phyloP scores from a whole-genome alignment of 2,113 vertebrate species.

The Vimba vimba region DNA sequence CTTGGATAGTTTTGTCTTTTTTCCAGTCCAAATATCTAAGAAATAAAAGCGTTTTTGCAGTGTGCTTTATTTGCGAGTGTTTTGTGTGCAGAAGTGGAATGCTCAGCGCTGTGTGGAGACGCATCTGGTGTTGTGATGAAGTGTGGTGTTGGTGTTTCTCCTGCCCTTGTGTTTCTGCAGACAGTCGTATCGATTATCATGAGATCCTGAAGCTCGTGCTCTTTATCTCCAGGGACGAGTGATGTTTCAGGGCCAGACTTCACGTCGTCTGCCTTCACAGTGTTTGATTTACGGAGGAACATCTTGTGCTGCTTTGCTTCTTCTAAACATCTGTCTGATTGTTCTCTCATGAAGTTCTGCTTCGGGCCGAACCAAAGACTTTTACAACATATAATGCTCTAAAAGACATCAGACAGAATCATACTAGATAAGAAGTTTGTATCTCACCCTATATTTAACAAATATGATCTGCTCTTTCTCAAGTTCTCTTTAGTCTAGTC shows the following conservation, averaged over 20 bases:
- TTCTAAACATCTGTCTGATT: neutral
- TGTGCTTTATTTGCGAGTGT: too few relatives aligned
- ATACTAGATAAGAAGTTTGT: neutral
- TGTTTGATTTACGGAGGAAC: constrained; percentile 48
- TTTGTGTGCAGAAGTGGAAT: too few relatives aligned
- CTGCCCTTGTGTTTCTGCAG: neutral
- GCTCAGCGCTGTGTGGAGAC: too few relatives aligned
- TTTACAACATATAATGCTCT: neutral
- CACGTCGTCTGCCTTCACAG: constrained; percentile 37
- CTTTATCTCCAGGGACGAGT: constrained; percentile 40
- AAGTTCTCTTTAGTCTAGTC: too few relatives aligned
- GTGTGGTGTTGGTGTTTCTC: neutral
- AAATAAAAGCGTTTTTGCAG: too few relatives aligned
- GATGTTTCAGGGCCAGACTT: constrained; percentile 52
- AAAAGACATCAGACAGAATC: neutral
- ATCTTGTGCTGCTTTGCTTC: constrained; percentile 28
- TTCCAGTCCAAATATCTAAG: too few relatives aligned
- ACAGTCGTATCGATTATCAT: constrained; percentile 59
- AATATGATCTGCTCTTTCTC: too few relatives aligned
- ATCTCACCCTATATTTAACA: too few relatives aligned
- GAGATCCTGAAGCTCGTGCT: constrained; percentile 51
- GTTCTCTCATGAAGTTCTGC: neutral
- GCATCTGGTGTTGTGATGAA: too few relatives aligned
- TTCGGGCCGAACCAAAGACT: neutral
- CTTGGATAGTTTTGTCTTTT: too few relatives aligned